These are phyloP conservation scores for Cottus gobio DNA, from an alignment of 2,113 vertebrate species.

Conservation along the genomic window DNA sequence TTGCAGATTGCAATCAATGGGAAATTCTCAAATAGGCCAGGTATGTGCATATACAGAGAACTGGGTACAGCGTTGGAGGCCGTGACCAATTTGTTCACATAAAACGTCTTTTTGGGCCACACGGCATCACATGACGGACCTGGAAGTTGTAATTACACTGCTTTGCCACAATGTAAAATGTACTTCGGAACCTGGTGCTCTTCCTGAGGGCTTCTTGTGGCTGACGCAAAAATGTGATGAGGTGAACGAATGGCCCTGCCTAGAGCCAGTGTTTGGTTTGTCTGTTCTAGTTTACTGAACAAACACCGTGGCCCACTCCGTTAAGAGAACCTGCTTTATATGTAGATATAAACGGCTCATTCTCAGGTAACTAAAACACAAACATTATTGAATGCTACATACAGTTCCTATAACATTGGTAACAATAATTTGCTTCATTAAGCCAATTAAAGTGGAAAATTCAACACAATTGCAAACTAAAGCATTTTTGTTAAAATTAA, in stretches of 20 bases:
- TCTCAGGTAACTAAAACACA: too few relatives aligned
- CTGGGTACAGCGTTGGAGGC: not conserved
- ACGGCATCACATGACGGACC: not conserved
- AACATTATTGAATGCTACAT: not conserved
- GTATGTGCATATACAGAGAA: not conserved
- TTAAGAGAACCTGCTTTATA: not conserved
- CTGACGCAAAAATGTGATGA: not conserved
- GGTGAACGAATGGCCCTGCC: not conserved
- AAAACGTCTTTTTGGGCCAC: not conserved
- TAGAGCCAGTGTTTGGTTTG: not conserved
- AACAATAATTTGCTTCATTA: not conserved
- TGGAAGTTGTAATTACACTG: not conserved
- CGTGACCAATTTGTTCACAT: not conserved
- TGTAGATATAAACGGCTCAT: not conserved
- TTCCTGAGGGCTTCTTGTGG: not conserved
- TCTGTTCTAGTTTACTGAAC: not conserved
- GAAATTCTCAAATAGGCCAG: not conserved
- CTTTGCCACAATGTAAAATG: not conserved
- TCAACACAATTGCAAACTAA: not conserved
- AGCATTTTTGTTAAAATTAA: not conserved
- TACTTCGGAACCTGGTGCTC: not conserved
- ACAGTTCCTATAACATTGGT: not conserved
- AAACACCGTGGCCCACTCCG: not conserved
- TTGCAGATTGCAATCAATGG: not conserved
- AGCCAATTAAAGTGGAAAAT: not conserved